Evolutionary conservation across 2,888 invertebrate genomes (phyloP).

Genomic region (Phyllotreta striolata): DNA sequence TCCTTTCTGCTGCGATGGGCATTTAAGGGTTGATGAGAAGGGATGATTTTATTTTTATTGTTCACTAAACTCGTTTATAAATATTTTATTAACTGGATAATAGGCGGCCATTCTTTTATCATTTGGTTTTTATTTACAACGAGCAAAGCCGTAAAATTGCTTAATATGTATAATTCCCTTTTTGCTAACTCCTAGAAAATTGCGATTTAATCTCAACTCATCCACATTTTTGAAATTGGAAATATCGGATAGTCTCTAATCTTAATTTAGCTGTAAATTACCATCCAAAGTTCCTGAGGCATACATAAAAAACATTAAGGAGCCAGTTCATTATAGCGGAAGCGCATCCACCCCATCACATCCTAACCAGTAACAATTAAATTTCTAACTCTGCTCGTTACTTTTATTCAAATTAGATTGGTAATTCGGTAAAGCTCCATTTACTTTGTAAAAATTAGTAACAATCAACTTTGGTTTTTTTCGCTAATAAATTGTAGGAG

Average conservation of each 20-base stretch:
- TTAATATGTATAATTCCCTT: too few relatives aligned
- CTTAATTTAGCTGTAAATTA: slow-evolving; percentile 1
- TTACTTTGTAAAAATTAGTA: slow-evolving; percentile 3
- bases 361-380: slow-evolving; percentile 9
- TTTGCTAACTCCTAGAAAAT: too few relatives aligned
- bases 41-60: slow-evolving; percentile 21
- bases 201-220: too few relatives aligned
- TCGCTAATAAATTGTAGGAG: too few relatives aligned
- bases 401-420: slow-evolving; percentile 12
- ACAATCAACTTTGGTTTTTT: neutral
- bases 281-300: slow-evolving; percentile 5
- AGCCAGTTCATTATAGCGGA: slow-evolving; percentile 4
- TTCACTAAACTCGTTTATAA: slow-evolving; percentile 14
- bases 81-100: slow-evolving; percentile 21
- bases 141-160: too few relatives aligned
- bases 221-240: too few relatives aligned
- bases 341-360: slow-evolving; percentile 2
- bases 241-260: neutral
- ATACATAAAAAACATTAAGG: slow-evolving; percentile 6
- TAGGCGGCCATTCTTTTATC: neutral
- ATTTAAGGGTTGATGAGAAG: slow-evolving; percentile 16
- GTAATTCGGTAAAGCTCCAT: neutral
- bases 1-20: slow-evolving; percentile 3
- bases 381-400: slow-evolving; percentile 6
- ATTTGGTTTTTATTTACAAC: too few relatives aligned